Conservation (phyloP, 1,140 invertebrate genomes). For the Rhagoletis pomonella region DNA sequence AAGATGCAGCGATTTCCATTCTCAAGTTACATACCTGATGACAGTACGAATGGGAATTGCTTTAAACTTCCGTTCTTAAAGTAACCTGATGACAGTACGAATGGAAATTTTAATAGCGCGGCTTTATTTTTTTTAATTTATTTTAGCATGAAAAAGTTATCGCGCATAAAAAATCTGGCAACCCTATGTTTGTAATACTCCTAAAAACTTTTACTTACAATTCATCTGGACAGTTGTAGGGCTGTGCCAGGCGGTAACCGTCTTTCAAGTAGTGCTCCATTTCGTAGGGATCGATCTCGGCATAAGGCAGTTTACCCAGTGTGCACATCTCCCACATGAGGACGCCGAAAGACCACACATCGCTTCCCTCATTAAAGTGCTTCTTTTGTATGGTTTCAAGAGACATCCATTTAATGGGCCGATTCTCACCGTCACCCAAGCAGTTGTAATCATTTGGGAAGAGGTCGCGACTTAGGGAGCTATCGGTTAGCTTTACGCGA, state of each 20-base stretch:
- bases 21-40: no score
- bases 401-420: conserved; percentile 96
- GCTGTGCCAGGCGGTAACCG: conserved; percentile 93
- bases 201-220: conserved; percentile 80
- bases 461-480: conserved; percentile 91
- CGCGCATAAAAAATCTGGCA: no score
- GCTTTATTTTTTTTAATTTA: no score
- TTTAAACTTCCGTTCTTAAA: no score
- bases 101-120: no score
- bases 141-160: no score
- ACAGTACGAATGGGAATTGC: no score
- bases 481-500: conserved; percentile 93
- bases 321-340: conserved; percentile 96
- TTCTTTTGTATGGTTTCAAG: conserved; percentile 89
- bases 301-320: conserved; percentile 92
- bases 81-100: no score
- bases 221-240: conserved; percentile 96
- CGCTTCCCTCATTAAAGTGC: conserved; percentile 88
- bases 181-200: not conserved
- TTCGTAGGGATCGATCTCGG: conserved; percentile 83
- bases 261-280: conserved; percentile 93
- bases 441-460: conserved; percentile 97
- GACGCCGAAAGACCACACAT: conserved; percentile 97
- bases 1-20: no score
- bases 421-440: conserved; percentile 94